These are phyloP conservation scores for Nibea albiflora DNA, from an alignment of 2,113 vertebrate genomes.

Conservation along the genomic window DNA sequence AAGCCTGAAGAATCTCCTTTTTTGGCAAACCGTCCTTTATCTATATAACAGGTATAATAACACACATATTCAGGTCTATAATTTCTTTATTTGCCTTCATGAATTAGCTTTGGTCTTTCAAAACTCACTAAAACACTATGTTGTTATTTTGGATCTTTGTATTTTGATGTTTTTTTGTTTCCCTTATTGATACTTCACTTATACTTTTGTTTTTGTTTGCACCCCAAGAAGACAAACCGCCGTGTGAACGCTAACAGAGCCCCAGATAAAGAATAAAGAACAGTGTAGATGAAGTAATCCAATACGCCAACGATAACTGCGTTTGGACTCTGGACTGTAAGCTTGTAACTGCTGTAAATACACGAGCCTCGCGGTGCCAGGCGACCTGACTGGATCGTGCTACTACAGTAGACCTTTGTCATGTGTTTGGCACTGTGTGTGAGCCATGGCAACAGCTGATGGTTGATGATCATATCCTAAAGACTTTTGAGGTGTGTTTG, in stretches of 20 bases:
- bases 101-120: no score
- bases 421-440: conserved; percentile 44
- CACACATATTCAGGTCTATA: not conserved
- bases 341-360: conserved; percentile 8
- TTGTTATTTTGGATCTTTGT: no score
- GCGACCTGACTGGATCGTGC: not conserved
- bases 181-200: no score
- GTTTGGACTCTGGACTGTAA: conserved; percentile 50
- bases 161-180: no score
- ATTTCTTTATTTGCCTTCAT: no score
- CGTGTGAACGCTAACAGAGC: no score
- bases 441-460: conserved; percentile 36
- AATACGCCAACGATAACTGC: not conserved
- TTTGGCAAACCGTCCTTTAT: not conserved
- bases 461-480: conserved; percentile 8
- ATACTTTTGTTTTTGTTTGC: no score
- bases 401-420: conserved; percentile 42
- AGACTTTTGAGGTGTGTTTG: conserved; percentile 40
- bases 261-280: no score
- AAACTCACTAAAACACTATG: no score
- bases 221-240: no score
- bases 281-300: not conserved
- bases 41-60: not conserved
- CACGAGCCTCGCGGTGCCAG: not conserved
- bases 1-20: not conserved